A percentile compares a stretch with the other conserved stretches of the same genome.
Evolutionary conservation across 2,797 vertebrate species (phyloP).

Genomic region (Triplophysa bombifrons): DNA sequence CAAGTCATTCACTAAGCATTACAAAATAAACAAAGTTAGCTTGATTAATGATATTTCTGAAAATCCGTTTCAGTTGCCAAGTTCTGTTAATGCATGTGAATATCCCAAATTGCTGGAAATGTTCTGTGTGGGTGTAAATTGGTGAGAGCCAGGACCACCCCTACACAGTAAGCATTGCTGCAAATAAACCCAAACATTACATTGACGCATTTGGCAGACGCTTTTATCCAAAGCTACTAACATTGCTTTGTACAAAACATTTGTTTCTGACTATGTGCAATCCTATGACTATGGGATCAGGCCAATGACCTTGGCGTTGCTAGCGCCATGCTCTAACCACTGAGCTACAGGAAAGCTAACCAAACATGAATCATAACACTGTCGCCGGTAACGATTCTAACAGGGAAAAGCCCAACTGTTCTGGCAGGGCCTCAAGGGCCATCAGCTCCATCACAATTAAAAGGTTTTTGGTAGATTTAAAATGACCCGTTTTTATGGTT

Average conservation of each 20-base stretch:
- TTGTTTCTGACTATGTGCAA: too few species aligned
- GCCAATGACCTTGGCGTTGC: too few species aligned
- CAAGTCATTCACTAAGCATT: conserved; percentile 13
- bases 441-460: neutral
- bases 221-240: too few species aligned
- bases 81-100: conserved; percentile 15
- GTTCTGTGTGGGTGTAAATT: neutral
- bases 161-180: neutral
- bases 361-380: conserved; percentile 14
- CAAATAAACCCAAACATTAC: conserved; percentile 16
- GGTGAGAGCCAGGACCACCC: conserved; percentile 11
- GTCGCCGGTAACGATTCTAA: neutral
- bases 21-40: conserved; percentile 13
- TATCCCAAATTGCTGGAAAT: conserved; percentile 19
- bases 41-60: conserved; percentile 17
- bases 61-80: neutral
- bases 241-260: too few species aligned
- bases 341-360: too few species aligned
- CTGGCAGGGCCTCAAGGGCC: neutral
- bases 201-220: too few species aligned
- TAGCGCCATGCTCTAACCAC: too few species aligned
- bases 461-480: neutral
- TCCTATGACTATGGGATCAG: too few species aligned
- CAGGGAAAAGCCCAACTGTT: conserved; percentile 13
- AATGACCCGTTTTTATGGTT: neutral